Conservation (phyloP, 2,888 invertebrate genomes). For the Cetonia aurata region DNA sequence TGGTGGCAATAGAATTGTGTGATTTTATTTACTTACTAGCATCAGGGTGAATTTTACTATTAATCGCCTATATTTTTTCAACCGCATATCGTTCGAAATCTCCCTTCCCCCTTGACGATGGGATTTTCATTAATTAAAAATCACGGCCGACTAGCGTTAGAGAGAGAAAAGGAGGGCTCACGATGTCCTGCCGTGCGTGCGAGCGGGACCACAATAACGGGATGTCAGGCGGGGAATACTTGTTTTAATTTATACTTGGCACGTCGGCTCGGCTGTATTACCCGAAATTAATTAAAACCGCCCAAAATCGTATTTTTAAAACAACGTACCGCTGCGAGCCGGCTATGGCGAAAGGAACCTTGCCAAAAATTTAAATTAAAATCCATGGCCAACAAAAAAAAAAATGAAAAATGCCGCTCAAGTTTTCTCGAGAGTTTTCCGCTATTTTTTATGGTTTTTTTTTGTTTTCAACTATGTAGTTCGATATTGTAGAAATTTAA, state of each 20-base stretch:
- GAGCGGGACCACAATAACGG: not conserved
- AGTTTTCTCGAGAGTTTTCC: no score
- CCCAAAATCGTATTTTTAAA: slow-evolving; percentile 22
- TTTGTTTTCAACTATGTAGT: no score
- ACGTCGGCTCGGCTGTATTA: slow-evolving; percentile 12
- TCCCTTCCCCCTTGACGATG: not conserved
- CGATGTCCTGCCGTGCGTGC: not conserved
- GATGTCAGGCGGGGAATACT: no score
- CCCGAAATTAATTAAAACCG: slow-evolving; percentile 32
- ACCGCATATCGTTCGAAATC: not conserved
- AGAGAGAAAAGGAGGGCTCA: not conserved
- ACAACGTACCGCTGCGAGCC: not conserved
- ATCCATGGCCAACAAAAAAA: not conserved
- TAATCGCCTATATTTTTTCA: no score
- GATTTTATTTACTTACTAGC: no score
- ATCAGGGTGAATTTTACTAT: no score
- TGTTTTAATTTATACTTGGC: slow-evolving; percentile 10
- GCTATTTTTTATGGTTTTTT: no score
- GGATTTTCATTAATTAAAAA: slow-evolving; percentile 18
- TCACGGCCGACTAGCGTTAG: not conserved
- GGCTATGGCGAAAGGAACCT: not conserved
- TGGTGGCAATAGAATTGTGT: no score
- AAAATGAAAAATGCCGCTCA: no score
- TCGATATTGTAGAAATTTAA: no score
- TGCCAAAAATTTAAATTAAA: slow-evolving; percentile 27